These are phyloP conservation scores for Chelonia mydas DNA, from an alignment of 2,797 vertebrate species.

Conservation along the genomic window DNA sequence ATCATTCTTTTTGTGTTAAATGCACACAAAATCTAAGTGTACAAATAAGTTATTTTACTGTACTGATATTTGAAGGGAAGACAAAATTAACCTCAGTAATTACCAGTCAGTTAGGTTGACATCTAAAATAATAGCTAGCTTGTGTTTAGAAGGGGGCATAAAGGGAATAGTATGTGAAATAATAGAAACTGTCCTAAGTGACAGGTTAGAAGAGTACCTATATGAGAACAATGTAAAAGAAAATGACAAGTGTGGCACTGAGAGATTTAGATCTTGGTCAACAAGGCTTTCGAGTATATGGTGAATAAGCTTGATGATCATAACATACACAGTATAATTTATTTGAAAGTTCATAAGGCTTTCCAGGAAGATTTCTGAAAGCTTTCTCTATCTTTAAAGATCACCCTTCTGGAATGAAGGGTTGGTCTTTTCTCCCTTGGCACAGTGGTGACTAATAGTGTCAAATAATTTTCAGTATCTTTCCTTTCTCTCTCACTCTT, in stretches of 20 bases:
- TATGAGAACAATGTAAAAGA: background rate
- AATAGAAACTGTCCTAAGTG: background rate
- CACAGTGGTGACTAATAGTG: background rate
- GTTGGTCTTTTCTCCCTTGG: background rate
- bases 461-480: background rate
- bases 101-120: background rate
- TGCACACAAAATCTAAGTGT: fast-evolving
- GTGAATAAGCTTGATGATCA: background rate
- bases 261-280: background rate
- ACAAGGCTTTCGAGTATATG: background rate
- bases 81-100: background rate
- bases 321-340: background rate
- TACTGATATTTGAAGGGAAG: background rate
- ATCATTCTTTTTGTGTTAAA: background rate
- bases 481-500: fast-evolving
- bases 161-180: background rate
- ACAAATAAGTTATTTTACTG: background rate
- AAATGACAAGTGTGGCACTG: background rate
- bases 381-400: background rate
- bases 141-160: background rate
- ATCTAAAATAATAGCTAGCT: background rate
- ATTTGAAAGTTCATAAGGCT: background rate
- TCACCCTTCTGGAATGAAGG: background rate
- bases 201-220: background rate
- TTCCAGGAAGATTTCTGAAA: background rate